Evolutionary conservation across 2,113 vertebrate species (phyloP).

Genomic region (Serinus canaria): DNA sequence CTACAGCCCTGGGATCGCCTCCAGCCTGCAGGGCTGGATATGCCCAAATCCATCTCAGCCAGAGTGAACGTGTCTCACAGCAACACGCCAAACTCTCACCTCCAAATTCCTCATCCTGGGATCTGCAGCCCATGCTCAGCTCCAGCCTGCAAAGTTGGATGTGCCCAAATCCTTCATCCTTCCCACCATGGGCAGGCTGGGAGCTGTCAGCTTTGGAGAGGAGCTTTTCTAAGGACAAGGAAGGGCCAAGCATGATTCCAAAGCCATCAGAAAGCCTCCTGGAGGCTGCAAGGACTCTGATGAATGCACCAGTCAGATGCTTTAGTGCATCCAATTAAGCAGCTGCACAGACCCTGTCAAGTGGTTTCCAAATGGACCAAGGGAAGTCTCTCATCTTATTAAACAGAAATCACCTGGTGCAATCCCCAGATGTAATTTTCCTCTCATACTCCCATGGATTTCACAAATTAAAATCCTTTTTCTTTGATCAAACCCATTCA

Average conservation of each 20-base stretch:
- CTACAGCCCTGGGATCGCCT: neutral
- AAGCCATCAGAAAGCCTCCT: neutral
- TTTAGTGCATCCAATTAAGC: neutral
- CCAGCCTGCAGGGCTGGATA: fast-evolving
- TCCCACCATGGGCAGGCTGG: fast-evolving
- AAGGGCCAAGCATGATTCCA: neutral
- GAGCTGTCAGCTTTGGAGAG: neutral
- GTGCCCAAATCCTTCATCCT: neutral
- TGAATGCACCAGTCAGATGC: neutral
- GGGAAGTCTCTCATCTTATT: neutral
- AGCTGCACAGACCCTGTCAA: neutral
- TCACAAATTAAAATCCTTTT: neutral
- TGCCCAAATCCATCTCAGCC: neutral
- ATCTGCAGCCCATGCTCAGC: neutral
- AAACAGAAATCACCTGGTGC: neutral
- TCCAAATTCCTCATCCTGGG: neutral
- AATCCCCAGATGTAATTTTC: neutral
- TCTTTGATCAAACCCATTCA: neutral
- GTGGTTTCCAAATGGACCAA: neutral
- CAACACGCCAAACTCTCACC: neutral
- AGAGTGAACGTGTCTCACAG: neutral
- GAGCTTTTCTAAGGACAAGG: neutral
- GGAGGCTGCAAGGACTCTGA: neutral
- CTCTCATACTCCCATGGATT: neutral
- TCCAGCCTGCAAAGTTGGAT: fast-evolving